These are phyloP conservation scores for Rhea pennata DNA, from an alignment of 2,113 vertebrate species.

Conservation along the genomic window DNA sequence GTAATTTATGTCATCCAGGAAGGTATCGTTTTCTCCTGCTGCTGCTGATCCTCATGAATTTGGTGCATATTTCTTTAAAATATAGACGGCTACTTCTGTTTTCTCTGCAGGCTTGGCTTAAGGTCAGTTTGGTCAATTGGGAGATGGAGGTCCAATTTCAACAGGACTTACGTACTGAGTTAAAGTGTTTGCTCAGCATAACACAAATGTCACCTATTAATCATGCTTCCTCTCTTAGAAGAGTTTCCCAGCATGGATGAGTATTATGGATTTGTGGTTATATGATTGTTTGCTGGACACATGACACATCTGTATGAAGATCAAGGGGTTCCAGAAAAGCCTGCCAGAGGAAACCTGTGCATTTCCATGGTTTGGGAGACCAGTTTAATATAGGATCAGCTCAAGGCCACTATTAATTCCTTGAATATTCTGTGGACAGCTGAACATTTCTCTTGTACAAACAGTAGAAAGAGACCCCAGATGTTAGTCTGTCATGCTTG, in stretches of 20 bases:
- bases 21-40: neutral
- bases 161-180: neutral
- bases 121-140: neutral
- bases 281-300: neutral
- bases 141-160: neutral
- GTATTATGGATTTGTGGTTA: neutral
- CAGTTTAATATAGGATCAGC: neutral
- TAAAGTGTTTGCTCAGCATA: neutral
- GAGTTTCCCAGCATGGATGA: neutral
- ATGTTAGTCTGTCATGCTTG: neutral
- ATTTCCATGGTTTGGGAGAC: neutral
- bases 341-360: neutral
- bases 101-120: neutral
- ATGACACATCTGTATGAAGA: neutral
- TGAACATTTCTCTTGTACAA: neutral
- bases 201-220: neutral
- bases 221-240: neutral
- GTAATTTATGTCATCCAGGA: neutral
- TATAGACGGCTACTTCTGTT: neutral
- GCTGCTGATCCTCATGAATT: neutral
- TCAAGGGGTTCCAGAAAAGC: neutral
- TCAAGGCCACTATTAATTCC: neutral
- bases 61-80: fast-evolving
- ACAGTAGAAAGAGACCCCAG: neutral
- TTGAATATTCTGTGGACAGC: neutral